phyloP scores from a whole-genome alignment of 2,797 vertebrate species.

The Parotocinclus haroldoi region DNA sequence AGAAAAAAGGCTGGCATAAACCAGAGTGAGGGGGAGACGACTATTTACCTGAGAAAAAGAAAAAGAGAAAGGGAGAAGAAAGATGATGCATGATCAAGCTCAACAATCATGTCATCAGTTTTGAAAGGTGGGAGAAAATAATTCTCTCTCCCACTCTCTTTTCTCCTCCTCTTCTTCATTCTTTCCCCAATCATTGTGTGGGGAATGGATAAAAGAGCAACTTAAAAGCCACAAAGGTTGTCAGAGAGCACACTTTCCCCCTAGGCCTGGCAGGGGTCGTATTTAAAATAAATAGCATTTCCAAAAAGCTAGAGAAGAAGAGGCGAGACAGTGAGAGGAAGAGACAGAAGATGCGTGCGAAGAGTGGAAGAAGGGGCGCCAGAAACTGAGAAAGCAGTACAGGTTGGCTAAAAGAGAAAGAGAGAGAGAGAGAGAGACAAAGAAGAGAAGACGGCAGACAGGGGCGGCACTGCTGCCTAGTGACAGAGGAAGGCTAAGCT shows the following conservation, averaged over 20 bases:
- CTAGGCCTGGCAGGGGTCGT: slow-evolving; percentile 89
- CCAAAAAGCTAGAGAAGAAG: slow-evolving; percentile 51
- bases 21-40: slow-evolving; percentile 53
- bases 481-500: slow-evolving; percentile 78
- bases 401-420: slow-evolving; percentile 14
- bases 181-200: slow-evolving; percentile 72
- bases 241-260: slow-evolving; percentile 87
- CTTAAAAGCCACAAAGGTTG: slow-evolving; percentile 95
- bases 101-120: slow-evolving; percentile 99
- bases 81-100: slow-evolving; percentile 99
- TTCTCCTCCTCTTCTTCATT: slow-evolving; percentile 72
- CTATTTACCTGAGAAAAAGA: slow-evolving; percentile 88
- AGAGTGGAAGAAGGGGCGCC: slow-evolving; percentile 25
- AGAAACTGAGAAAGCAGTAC: slow-evolving; percentile 9
- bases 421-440: background rate
- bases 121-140: slow-evolving; percentile 99
- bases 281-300: slow-evolving; percentile 99
- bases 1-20: slow-evolving; percentile 68
- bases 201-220: slow-evolving; percentile 97
- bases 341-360: slow-evolving; percentile 20
- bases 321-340: slow-evolving; percentile 35
- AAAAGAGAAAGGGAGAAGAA: slow-evolving; percentile 81
- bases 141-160: slow-evolving; percentile 81
- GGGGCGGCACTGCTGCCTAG: slow-evolving; percentile 57
- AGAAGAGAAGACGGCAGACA: slow-evolving; percentile 14